Percentiles rank a stretch among this genome's conserved stretches.
These are phyloP conservation scores for Cremastinae sp. DNA, from an alignment of 2,888 invertebrate genomes.

Conservation along the genomic window DNA sequence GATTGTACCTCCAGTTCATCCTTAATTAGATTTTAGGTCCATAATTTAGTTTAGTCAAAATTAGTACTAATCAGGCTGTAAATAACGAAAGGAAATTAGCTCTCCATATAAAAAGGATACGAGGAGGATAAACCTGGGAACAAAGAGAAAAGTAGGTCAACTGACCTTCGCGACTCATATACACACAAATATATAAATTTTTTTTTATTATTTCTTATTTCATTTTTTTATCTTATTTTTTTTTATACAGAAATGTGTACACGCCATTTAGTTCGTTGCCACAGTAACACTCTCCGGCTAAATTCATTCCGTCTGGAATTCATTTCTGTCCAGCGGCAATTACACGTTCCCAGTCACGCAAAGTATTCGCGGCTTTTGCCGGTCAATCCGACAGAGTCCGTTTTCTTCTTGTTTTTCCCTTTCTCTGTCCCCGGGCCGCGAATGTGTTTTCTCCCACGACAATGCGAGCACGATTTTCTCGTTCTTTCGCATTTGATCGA, in stretches of 20 bases:
- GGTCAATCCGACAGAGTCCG: constrained; percentile 24
- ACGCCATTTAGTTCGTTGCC: constrained; percentile 41
- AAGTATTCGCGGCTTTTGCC: constrained; percentile 51
- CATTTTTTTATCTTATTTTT: constrained; percentile 8
- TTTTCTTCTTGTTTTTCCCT: constrained; percentile 30
- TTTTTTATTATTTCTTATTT: no score
- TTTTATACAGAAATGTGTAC: constrained; percentile 2
- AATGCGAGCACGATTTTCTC: constrained; percentile 46
- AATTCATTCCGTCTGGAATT: constrained; percentile 60
- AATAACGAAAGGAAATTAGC: constrained; percentile 54
- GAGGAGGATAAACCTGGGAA: constrained; percentile 66
- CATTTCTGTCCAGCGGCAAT: constrained; percentile 60
- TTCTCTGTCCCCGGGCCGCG: constrained; percentile 9
- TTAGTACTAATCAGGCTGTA: no score
- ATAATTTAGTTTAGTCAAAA: no score
- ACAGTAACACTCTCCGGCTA: constrained; percentile 51
- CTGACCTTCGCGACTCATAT: constrained; percentile 74
- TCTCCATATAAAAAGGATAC: constrained; percentile 38
- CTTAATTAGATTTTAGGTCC: no score
- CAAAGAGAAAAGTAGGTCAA: constrained; percentile 73
- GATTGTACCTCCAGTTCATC: no score
- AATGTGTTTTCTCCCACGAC: constrained; percentile 54
- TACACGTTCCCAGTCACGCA: constrained; percentile 54
- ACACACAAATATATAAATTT: no score
- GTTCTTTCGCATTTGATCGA: constrained; percentile 1